Evolutionary conservation across 2,797 vertebrate species (phyloP).

Genomic region (Myripristis murdjan): DNA sequence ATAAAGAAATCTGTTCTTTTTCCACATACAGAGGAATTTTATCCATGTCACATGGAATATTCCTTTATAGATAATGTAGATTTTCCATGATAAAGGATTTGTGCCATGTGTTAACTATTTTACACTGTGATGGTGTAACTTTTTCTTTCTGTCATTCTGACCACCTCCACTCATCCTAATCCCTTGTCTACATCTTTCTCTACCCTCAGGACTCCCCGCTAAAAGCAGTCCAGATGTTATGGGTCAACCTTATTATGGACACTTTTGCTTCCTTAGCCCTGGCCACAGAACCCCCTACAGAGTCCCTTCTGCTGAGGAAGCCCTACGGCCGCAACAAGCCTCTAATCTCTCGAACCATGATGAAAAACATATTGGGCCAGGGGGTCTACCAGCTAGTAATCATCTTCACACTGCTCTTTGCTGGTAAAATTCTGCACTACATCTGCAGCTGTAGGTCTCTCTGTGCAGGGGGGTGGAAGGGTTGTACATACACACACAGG

Average conservation of each 20-base stretch:
- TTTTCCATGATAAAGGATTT: constrained; percentile 11
- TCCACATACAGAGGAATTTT: neutral
- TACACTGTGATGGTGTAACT: constrained; percentile 1
- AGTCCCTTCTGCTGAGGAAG: constrained; percentile 95
- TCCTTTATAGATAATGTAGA: neutral
- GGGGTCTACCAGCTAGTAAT: constrained; percentile 95
- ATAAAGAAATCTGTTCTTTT: neutral
- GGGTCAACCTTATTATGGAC: constrained; percentile 99
- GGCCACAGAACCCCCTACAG: constrained; percentile 98
- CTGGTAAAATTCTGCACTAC: constrained; percentile 85
- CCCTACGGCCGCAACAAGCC: constrained; percentile 99
- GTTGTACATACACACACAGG: neutral
- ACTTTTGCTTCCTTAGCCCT: constrained; percentile 97
- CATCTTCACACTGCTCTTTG: constrained; percentile 97
- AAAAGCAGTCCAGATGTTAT: constrained; percentile 99
- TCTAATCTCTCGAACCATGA: constrained; percentile 98
- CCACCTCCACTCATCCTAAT: constrained; percentile 4
- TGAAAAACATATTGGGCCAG: constrained; percentile 99
- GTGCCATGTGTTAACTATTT: neutral
- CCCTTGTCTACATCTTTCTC: neutral
- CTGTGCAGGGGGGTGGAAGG: neutral
- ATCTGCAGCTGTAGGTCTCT: neutral
- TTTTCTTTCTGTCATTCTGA: neutral
- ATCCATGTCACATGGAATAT: neutral
- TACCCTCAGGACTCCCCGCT: constrained; percentile 93